A percentile compares a stretch with the other conserved stretches of the same genome.
phyloP scores from a whole-genome alignment of 2,888 invertebrate genomes.

The Caenorhabditis sp. region DNA sequence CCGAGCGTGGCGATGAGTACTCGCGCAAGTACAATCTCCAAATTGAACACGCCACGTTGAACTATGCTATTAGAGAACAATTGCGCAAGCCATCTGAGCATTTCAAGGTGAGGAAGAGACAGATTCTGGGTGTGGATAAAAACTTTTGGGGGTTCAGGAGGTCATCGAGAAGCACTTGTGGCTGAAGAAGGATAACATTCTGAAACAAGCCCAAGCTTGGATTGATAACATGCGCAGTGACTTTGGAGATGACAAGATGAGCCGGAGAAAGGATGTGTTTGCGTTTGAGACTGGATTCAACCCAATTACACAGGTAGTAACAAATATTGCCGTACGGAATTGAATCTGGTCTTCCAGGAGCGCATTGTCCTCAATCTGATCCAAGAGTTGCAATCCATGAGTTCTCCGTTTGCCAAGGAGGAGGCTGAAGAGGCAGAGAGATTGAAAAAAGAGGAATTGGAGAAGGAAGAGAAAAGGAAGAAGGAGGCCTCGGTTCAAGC shows the following conservation, averaged over 20 bases:
- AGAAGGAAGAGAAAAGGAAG: slow-evolving; percentile 34
- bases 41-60: slow-evolving; percentile 82
- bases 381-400: slow-evolving; percentile 76
- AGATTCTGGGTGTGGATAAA: neutral
- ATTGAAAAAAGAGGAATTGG: slow-evolving; percentile 25
- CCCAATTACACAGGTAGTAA: slow-evolving; percentile 70
- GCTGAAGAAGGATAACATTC: slow-evolving; percentile 80
- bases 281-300: slow-evolving; percentile 75
- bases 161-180: slow-evolving; percentile 82
- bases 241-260: slow-evolving; percentile 68
- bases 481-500: slow-evolving; percentile 28
- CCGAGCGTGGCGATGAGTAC: slow-evolving; percentile 80
- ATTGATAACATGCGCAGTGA: slow-evolving; percentile 72
- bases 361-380: slow-evolving; percentile 74
- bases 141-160: slow-evolving; percentile 68
- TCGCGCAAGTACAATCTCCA: slow-evolving; percentile 82
- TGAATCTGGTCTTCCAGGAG: slow-evolving; percentile 62
- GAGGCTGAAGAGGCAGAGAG: slow-evolving; percentile 39
- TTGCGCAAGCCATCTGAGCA: slow-evolving; percentile 76
- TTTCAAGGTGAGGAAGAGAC: slow-evolving; percentile 72
- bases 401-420: slow-evolving; percentile 73
- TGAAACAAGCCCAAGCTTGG: slow-evolving; percentile 77
- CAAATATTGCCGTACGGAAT: neutral
- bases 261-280: slow-evolving; percentile 70
- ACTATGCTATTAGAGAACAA: slow-evolving; percentile 82